phyloP scores from a whole-genome alignment of 2,888 invertebrate species.

The Matsumyia berberina region DNA sequence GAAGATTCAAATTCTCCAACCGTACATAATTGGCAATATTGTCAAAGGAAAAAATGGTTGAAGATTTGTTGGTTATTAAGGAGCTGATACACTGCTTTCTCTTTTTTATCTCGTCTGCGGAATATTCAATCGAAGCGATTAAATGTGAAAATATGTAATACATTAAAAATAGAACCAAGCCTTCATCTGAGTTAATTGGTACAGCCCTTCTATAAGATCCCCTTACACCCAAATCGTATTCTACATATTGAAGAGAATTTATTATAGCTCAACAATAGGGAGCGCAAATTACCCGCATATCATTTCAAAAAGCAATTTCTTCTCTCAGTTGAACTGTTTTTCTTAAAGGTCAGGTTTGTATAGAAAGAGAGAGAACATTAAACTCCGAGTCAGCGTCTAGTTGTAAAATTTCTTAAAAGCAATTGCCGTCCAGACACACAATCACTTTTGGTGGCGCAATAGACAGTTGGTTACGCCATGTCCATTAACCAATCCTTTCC shows the following conservation, averaged over 20 bases:
- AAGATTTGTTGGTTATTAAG: no score
- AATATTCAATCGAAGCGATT: no score
- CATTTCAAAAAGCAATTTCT: conserved; percentile 46
- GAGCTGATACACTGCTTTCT: no score
- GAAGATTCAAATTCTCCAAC: no score
- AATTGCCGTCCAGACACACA: neutral
- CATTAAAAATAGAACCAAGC: neutral
- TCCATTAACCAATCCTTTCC: conserved; percentile 4
- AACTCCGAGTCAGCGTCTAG: neutral
- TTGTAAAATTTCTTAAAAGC: neutral
- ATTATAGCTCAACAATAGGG: conserved; percentile 23
- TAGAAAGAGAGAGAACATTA: conserved; percentile 1
- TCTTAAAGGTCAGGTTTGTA: neutral
- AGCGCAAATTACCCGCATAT: conserved; percentile 57
- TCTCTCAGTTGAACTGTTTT: conserved; percentile 15
- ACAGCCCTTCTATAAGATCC: neutral
- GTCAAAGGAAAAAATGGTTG: no score
- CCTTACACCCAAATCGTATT: neutral
- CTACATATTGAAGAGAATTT: conserved; percentile 21
- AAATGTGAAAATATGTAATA: no score
- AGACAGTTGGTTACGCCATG: conserved; percentile 18
- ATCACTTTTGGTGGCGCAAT: conserved; percentile 4
- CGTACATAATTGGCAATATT: no score
- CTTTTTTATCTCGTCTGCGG: no score
- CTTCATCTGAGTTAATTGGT: conserved; percentile 3